Conservation (phyloP, 2,888 invertebrate genomes). For the Erynnis tages region DNA sequence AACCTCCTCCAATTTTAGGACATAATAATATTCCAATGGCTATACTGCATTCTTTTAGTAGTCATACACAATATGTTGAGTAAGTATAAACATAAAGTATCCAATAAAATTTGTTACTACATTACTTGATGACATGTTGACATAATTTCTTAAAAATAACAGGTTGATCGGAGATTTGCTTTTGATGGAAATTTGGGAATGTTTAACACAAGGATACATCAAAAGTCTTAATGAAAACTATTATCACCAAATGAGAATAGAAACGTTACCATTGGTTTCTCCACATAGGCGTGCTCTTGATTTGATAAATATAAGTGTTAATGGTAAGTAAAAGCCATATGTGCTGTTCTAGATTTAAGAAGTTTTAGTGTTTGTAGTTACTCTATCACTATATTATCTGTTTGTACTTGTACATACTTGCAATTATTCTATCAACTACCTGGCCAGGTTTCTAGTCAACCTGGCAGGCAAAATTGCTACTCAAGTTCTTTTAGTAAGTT, state of each 20-base stretch:
- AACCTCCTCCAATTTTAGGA: constrained; percentile 80
- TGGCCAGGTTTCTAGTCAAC: no score
- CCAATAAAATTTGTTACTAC: not conserved
- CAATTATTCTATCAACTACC: no score
- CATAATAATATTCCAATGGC: constrained; percentile 70
- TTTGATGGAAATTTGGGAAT: constrained; percentile 84
- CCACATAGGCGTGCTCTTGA: constrained; percentile 54
- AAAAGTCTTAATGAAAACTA: constrained; percentile 44
- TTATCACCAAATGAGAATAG: constrained; percentile 55
- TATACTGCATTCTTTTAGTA: constrained; percentile 78
- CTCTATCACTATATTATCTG: no score
- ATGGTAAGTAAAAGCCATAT: constrained; percentile 47
- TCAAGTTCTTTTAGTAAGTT: no score
- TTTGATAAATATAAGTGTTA: constrained; percentile 58
- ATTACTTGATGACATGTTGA: not conserved
- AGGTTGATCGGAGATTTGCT: constrained; percentile 80
- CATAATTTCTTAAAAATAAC: constrained; percentile 32
- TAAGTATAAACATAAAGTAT: constrained; percentile 57
- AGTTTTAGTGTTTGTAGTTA: no score
- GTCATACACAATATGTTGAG: constrained; percentile 82
- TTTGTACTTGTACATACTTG: no score
- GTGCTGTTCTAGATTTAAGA: not conserved
- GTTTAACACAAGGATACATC: constrained; percentile 58
- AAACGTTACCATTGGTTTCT: constrained; percentile 56
- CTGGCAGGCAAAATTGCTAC: no score